A percentile compares a stretch with the other conserved stretches of the same genome.
phyloP scores from a whole-genome alignment of 2,113 vertebrate genomes.

The Oncorhynchus gorbuscha region DNA sequence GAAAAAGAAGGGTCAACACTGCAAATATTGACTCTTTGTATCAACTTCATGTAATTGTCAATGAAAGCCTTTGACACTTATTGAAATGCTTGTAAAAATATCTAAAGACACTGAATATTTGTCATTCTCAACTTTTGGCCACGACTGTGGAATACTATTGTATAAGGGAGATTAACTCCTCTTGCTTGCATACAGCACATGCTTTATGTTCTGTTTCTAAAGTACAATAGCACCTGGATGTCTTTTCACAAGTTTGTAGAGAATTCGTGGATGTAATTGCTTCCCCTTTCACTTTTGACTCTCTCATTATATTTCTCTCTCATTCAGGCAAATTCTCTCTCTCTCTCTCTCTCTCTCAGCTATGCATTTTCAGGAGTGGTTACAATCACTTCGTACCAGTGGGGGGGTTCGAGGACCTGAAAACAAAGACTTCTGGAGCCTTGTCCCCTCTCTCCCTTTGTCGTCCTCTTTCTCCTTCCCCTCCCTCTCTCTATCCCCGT shows the following conservation, averaged over 20 bases:
- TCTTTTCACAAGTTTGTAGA: neutral
- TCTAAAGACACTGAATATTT: too few species aligned
- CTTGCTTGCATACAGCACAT: neutral
- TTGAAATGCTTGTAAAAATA: too few species aligned
- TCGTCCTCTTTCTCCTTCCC: conserved; percentile 58
- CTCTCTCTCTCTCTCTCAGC: conserved; percentile 48
- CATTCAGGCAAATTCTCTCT: neutral
- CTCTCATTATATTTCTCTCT: neutral
- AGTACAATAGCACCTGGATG: neutral
- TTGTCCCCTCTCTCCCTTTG: conserved; percentile 58
- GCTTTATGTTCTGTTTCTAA: neutral
- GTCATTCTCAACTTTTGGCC: too few species aligned
- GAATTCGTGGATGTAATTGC: neutral
- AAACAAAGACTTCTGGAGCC: conserved; percentile 58
- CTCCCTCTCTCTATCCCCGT: conserved; percentile 60
- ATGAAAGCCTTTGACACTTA: too few species aligned
- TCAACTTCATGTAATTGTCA: too few species aligned
- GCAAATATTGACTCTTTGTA: too few species aligned
- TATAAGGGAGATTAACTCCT: neutral
- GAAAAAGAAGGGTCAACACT: too few species aligned
- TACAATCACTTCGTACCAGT: conserved; percentile 61
- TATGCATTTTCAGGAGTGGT: conserved; percentile 78
- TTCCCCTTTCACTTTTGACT: neutral
- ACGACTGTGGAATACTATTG: too few species aligned
- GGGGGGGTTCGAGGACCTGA: conserved; percentile 53